Conservation (phyloP, 2,888 invertebrate genomes). For the Cheilosia vernalis region DNA sequence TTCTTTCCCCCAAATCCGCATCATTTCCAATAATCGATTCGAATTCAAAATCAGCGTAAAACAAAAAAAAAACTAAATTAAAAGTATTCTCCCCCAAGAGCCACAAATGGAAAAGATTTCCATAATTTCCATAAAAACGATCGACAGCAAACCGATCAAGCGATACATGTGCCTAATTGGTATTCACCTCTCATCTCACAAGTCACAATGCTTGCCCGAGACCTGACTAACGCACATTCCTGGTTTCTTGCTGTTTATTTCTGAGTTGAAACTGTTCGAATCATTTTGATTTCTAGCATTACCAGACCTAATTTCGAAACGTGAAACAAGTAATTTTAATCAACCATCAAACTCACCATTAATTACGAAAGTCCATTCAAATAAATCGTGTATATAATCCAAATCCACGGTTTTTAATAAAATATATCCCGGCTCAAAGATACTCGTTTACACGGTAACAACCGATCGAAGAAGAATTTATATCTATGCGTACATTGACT, state of each 20-base stretch:
- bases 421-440: slow-evolving; percentile 27
- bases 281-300: neutral
- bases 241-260: neutral
- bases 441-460: slow-evolving; percentile 15
- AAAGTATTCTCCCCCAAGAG: neutral
- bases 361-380: slow-evolving; percentile 14
- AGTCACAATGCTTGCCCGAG: too few relatives aligned
- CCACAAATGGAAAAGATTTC: slow-evolving; percentile 8
- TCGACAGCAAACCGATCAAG: slow-evolving; percentile 20
- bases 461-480: slow-evolving; percentile 18
- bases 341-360: slow-evolving; percentile 28
- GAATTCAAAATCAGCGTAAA: slow-evolving; percentile 28
- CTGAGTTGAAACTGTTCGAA: neutral
- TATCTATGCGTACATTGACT: slow-evolving; percentile 64
- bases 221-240: slow-evolving; percentile 49
- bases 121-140: slow-evolving; percentile 58
- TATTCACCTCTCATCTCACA: slow-evolving; percentile 49
- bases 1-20: neutral
- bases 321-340: neutral
- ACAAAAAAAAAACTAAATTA: slow-evolving; percentile 10
- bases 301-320: neutral
- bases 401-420: slow-evolving; percentile 18
- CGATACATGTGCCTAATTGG: slow-evolving; percentile 37
- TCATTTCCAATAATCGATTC: slow-evolving; percentile 3
- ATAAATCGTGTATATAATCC: slow-evolving; percentile 25